Percentiles rank a stretch among this genome's conserved stretches.
Evolutionary conservation across 1,140 invertebrate genomes (phyloP).

Genomic region (Coenobita brevimanus): DNA sequence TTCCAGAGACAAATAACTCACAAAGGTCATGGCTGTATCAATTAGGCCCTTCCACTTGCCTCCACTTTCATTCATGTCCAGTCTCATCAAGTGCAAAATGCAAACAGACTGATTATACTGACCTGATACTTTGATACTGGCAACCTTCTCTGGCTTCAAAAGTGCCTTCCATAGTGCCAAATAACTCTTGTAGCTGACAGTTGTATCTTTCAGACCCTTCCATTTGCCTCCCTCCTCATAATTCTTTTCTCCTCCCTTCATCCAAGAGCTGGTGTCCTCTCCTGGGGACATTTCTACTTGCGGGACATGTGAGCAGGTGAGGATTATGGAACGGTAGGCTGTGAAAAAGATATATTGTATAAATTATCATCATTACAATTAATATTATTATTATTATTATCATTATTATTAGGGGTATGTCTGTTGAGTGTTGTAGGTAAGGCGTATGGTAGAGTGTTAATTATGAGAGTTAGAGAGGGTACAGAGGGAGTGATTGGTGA

Average conservation of each 20-base stretch:
- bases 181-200: constrained; percentile 55
- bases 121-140: no score
- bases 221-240: constrained; percentile 29
- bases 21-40: constrained; percentile 51
- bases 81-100: no score
- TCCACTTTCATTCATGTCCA: background rate
- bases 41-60: constrained; percentile 57
- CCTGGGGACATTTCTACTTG: background rate
- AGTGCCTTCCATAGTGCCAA: constrained; percentile 16
- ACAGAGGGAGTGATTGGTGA: no score
- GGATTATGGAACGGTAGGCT: constrained; percentile 64
- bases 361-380: background rate
- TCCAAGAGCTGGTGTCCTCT: background rate
- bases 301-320: constrained; percentile 61
- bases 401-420: no score
- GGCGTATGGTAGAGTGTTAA: no score
- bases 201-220: constrained; percentile 55
- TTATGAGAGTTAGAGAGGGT: no score
- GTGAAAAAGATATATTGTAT: background rate
- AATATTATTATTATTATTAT: no score
- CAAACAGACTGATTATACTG: no score
- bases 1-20: constrained; percentile 41
- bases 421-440: no score
- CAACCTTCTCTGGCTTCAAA: no score
- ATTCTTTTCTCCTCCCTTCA: no score